Evolutionary conservation across 2,888 invertebrate species (phyloP), one percentile per base, ranked within the genome.

Genomic region (Pomacea canaliculata): DNA sequence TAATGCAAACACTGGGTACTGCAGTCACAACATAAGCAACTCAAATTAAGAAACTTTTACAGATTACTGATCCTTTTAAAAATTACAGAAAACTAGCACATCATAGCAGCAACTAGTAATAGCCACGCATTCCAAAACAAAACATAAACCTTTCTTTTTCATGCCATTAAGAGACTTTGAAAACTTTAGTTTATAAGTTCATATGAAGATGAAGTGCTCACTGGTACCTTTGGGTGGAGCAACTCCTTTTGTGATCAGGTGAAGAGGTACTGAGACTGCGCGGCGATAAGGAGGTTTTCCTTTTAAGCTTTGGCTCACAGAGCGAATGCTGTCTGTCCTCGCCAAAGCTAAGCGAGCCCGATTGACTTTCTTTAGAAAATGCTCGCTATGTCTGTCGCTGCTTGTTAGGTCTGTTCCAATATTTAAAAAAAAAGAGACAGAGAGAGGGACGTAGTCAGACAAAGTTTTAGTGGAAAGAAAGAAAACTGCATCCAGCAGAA

Each of bases 241-340:
- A 12, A 82, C 71, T 27, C 86, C 83, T 75, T 86, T 88, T 51
- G 88, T 85, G 66, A 90, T 83, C 8, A 90, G 86, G 80, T 90
- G 90, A 71, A 89, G 85, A 7, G 97, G 97, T 19, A 97, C 97
- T 10, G 97, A 97, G 93, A 97, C 96, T 70, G 97, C 97, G 79
- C 97, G 92, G 91, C 97, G 96, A 92, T 97, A 98, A 0, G 97
- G 97, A 94, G 97, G 97, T 92, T 97, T 98, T 70, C 95, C 94
- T 76, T 96, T 96, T 87, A 97, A 94, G 85, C 96, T 96, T 49
- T 96, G 95, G 89, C 95, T 96, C 73, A 97, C 92, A 0, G 97
- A 95, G 91, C 95, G 94, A 83, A 94, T 85, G 78, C 90, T 90
- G 81, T 90, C 90, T 37, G 90, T 89, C 63, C 90, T 79, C 0